Conservation (phyloP, 1,140 invertebrate genomes). For the Drosophila murphyi region DNA sequence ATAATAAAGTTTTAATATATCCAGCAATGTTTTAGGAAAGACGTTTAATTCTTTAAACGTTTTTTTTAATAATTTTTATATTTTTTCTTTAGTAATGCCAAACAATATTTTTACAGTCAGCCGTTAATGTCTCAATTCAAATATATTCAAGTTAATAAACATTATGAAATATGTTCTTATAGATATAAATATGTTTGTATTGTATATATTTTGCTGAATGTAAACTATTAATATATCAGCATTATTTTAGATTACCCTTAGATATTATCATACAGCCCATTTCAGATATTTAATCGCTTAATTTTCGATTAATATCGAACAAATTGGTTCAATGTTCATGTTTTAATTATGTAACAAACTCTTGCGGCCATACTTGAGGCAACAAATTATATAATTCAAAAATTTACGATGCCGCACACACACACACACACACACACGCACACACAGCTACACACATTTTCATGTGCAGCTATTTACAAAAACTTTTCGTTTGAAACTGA, state of each 20-base stretch:
- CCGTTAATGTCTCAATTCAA: no score
- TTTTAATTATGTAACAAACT: conserved; percentile 24
- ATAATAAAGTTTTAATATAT: no score
- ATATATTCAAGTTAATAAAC: no score
- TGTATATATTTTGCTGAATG: no score
- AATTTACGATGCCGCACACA: conserved; percentile 36
- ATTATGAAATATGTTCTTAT: no score
- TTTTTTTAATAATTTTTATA: no score
- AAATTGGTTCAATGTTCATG: conserved; percentile 23
- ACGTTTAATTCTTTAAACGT: no score
- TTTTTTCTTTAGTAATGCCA: no score
- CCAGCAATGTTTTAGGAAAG: no score
- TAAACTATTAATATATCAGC: no score
- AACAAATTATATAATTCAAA: conserved; percentile 50
- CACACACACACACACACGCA: conserved; percentile 1
- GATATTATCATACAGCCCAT: neutral
- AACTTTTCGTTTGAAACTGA: conserved; percentile 43
- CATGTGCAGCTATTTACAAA: conserved; percentile 47
- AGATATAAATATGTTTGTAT: no score
- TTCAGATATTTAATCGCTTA: conserved; percentile 2
- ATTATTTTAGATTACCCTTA: neutral
- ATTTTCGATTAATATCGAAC: neutral
- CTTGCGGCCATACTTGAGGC: conserved; percentile 32
- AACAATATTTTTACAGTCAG: neutral
- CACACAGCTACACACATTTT: conserved; percentile 14